phyloP scores from a whole-genome alignment of 2,113 vertebrate species.

The Tenrec ecaudatus region DNA sequence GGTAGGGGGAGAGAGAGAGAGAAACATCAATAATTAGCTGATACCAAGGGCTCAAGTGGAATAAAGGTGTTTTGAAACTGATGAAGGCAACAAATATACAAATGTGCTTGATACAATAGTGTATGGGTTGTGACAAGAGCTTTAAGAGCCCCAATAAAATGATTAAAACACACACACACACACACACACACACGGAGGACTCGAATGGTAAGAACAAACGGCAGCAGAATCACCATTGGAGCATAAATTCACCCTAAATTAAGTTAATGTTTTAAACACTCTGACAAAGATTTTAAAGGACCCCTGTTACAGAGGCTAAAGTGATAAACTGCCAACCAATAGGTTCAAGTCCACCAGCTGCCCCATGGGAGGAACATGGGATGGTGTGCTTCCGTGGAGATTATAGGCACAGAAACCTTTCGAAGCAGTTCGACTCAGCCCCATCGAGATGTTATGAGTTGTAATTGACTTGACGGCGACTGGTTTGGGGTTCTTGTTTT shows the following conservation, averaged over 20 bases:
- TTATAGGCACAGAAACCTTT: background rate
- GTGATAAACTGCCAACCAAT: background rate
- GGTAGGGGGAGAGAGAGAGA: background rate
- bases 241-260: background rate
- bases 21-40: background rate
- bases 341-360: background rate
- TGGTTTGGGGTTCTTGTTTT: background rate
- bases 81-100: too few species aligned
- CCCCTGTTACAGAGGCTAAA: background rate
- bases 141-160: background rate
- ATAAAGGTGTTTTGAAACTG: too few species aligned
- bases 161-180: too few species aligned
- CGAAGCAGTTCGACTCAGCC: background rate
- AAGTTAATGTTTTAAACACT: background rate
- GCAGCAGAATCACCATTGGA: background rate
- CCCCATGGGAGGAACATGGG: background rate
- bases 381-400: background rate
- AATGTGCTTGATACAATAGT: too few species aligned
- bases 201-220: background rate
- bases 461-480: background rate
- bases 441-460: background rate
- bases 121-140: too few species aligned
- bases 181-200: slow-evolving; percentile 29
- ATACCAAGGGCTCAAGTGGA: too few species aligned
- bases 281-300: slow-evolving; percentile 21